Evolutionary conservation across 2,113 vertebrate species (phyloP).

Genomic region (Mesitornis unicolor): DNA sequence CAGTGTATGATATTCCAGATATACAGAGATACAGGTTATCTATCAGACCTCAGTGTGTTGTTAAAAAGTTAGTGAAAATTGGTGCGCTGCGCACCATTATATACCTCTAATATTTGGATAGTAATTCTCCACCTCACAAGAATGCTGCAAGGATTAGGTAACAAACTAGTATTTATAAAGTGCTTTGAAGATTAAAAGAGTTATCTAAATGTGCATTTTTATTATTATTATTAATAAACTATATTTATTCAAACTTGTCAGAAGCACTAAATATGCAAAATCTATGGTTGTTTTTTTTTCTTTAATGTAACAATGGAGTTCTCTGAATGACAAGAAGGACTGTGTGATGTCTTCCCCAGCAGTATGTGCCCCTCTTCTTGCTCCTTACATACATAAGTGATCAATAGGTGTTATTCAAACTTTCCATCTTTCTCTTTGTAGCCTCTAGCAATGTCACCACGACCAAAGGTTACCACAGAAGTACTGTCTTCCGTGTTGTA

Average conservation of each 20-base stretch:
- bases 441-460: neutral
- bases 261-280: neutral
- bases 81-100: neutral
- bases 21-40: neutral
- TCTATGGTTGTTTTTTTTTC: neutral
- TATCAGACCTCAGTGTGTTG: neutral
- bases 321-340: neutral
- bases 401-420: neutral
- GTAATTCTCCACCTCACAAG: neutral
- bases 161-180: conserved; percentile 21
- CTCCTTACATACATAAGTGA: neutral
- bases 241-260: conserved; percentile 44
- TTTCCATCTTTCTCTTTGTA: neutral
- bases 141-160: conserved; percentile 12
- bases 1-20: neutral
- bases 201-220: neutral
- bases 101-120: neutral
- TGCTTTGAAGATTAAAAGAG: conserved; percentile 20
- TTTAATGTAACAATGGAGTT: neutral
- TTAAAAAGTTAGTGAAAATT: neutral
- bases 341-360: neutral
- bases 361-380: neutral
- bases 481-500: neutral
- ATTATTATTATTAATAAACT: conserved; percentile 6
- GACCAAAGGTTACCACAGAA: neutral